Evolutionary conservation across 2,797 vertebrate species (phyloP).

Genomic region (Glossophaga mutica): DNA sequence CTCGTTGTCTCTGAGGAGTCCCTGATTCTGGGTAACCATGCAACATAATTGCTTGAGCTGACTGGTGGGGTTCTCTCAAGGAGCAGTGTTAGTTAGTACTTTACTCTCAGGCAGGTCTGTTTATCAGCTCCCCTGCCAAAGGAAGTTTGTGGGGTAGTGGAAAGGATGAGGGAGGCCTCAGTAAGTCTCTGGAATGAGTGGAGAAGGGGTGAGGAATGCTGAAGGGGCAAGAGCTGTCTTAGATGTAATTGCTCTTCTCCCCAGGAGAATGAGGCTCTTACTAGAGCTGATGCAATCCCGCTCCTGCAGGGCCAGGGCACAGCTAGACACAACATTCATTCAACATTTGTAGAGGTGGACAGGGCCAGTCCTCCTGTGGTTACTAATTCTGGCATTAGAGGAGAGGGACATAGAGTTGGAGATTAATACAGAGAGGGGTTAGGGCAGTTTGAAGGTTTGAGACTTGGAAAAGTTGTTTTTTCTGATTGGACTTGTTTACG

Average conservation of each 20-base stretch:
- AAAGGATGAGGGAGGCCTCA: background rate
- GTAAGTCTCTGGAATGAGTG: background rate
- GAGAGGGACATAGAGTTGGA: background rate
- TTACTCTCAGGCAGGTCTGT: background rate
- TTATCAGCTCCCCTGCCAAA: background rate
- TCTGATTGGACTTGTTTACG: conserved; percentile 19
- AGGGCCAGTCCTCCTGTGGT: background rate
- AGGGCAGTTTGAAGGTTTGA: background rate
- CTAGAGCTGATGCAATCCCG: conserved; percentile 31
- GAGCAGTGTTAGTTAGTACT: background rate
- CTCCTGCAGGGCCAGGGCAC: background rate
- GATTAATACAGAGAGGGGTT: background rate
- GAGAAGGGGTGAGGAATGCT: background rate
- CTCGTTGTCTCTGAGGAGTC: conserved; percentile 34
- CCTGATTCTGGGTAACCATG: conserved; percentile 23
- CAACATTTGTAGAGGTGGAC: background rate
- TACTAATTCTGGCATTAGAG: background rate
- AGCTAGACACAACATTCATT: background rate
- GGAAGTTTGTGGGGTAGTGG: background rate
- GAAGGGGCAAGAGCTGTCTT: background rate
- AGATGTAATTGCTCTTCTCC: background rate
- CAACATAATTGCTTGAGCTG: background rate
- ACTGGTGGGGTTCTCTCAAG: background rate
- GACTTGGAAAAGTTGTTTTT: conserved; percentile 18
- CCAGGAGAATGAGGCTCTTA: background rate